Base-by-base conservation (phyloP, 2,113 vertebrate species). In the Heterotilapia buettikoferi region DNA sequence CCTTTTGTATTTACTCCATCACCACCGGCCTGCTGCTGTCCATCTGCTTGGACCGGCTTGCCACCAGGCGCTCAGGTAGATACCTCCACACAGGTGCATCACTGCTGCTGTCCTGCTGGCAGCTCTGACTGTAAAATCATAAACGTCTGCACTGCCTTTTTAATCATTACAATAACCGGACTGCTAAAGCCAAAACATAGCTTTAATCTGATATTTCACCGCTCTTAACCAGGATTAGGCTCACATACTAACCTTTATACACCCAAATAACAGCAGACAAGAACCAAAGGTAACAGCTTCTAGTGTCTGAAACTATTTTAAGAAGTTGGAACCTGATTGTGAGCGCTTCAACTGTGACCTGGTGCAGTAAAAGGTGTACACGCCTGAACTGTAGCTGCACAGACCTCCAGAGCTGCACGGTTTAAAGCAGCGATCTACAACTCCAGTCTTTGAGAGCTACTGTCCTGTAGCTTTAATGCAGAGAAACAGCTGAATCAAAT, bases 11-110 rank as follows among this genome's bases (percentile, higher is more conserved):
- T 12, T 66, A 66, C 61, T 66, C 31, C 61, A 7, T 66, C 61
- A 68, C 63, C 33, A 68, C 63, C 33, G 63, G 63, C 33, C 63
- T 68, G 63, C 63, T 68, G 19, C 63, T 68, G 63, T 68, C 63
- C 63, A 38, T 68, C 63, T 68, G 63, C 63, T 68, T 68, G 19
- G 19, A 68, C 63, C 19, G 63, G 63, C 33, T 38, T 3, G 33
- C 63, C 33, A 13, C 63, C 63, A 68, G 33, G 33, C 3, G 6
- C 63, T 68, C 63, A 68, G 63, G 63, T 68, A 68, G 63, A 68
- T 68, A 68, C 63, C 63, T 66, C 6, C 61, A 66, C 61, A 36
- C 61, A 68, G 63, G 33, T 68, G 19, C 63, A 2, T 0, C 63
- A 40, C 31, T 38, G 61, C 4, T 38, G 57, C 57, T 0, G 3